Base-by-base conservation (phyloP, 2,797 vertebrate genomes). In the Cheirogaleus major region DNA sequence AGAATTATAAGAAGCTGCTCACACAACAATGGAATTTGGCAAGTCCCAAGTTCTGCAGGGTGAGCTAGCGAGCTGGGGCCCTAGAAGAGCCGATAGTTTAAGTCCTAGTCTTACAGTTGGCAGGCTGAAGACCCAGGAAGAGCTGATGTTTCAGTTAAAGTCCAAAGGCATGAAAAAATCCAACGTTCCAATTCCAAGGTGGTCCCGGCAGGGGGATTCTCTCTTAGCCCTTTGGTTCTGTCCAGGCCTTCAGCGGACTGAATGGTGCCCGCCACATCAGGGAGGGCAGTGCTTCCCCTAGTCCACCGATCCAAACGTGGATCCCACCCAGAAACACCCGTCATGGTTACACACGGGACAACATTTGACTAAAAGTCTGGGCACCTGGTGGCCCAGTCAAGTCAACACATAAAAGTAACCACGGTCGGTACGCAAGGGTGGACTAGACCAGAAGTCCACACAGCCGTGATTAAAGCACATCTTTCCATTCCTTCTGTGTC, bases 401-500 rank as follows among this genome's bases (percentile, higher is more conserved):
- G 32, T 55, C 35, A n/a, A 55, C 50, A 23, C 38, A 82, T 45
- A 61, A 41, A 32, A 43, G 43, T 81, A 81, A 43, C 57, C 27
- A 61, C 23, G 55, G 22, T 57, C 3, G 20, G 6, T 4, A 3
- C 12, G 12, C 45, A 23, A 57, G 20, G 57, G 1, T 10, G 4
- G 2, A 14, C 78, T 25, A 11, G 41, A 13, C 41, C 15, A 45
- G 84, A 27, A 32, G 70, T 20, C 52, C 50, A 63, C 18, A 43
- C 18, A 11, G 52, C 30, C 13, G 12, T 0, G 70, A 22, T 12
- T 14, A 15, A 17, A 38, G 14, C 9, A 5, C 10, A 7, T 1
- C 1, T 57, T 41, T 45, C 2, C 0, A 10, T 22, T 4, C 43
- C 6, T 52, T 4, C 27, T 0, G 11, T 14, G 55, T 82, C 30